These are phyloP conservation scores for Euzophera pinguis DNA, from an alignment of 2,888 invertebrate species.

Conservation along the genomic window DNA sequence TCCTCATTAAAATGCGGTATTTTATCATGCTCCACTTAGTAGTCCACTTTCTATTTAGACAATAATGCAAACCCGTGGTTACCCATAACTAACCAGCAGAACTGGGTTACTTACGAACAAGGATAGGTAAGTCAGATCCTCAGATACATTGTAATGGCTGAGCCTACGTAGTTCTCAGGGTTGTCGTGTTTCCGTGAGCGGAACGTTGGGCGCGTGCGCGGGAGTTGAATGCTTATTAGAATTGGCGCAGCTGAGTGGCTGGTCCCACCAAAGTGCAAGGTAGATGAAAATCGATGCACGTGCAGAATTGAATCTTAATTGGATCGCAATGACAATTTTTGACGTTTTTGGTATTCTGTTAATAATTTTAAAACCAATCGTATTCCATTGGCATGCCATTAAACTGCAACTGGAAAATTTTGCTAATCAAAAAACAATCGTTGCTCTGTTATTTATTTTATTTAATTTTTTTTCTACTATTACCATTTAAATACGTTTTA, in stretches of 20 bases:
- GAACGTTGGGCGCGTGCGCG: conserved; percentile 31
- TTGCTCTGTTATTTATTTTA: too few relatives aligned
- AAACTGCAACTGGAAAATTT: too few relatives aligned
- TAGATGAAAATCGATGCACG: too few relatives aligned
- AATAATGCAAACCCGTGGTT: conserved; percentile 12
- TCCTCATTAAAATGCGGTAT: conserved; percentile 4
- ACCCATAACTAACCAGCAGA: conserved; percentile 7
- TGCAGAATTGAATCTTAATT: too few relatives aligned
- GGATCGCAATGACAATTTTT: too few relatives aligned
- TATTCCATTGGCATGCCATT: too few relatives aligned
- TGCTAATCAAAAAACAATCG: too few relatives aligned
- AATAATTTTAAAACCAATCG: too few relatives aligned
- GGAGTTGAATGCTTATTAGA: conserved; percentile 38
- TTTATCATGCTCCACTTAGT: background rate
- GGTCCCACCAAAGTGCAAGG: too few relatives aligned
- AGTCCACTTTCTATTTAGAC: background rate
- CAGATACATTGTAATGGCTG: background rate
- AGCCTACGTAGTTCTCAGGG: conserved; percentile 6
- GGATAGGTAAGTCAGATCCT: background rate
- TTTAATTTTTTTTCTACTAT: too few relatives aligned
- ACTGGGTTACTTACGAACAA: conserved; percentile 2
- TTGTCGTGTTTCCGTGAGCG: conserved; percentile 28
- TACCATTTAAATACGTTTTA: too few relatives aligned
- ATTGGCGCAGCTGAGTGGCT: background rate
- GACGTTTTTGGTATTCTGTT: too few relatives aligned